Base-by-base conservation (phyloP, 2,113 vertebrate species). In the Syrrhaptes paradoxus region DNA sequence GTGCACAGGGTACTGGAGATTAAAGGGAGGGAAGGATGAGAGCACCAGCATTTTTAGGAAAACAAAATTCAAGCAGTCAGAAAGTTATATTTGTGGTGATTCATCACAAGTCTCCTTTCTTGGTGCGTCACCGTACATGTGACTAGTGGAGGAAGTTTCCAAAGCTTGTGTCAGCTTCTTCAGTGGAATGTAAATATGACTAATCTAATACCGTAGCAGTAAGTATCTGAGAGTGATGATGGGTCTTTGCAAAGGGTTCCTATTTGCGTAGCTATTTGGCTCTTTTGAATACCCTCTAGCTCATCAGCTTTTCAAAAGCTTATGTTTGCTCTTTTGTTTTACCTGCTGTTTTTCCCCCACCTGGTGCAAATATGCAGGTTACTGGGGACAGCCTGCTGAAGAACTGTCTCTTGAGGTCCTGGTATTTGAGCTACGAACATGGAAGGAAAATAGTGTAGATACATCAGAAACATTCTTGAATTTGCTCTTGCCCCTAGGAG, bases 131-230 rank as follows among this genome's bases (percentile, higher is more conserved):
- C 54, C 48, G 13, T 57, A 28, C 34, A 11, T 0, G 3, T 83
- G 72, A 92, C 76, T 86, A 65, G 73, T 9, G n/a, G 58, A 83
- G 52, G 52, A 96, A 62, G 67, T 87, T 68, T 71, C 41, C 71
- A 57, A 92, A 62, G 28, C 49, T 70, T 16, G 0, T 31, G 41
- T 63, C 2, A 1, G 26, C n/a, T 87, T 87, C 52, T 82, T 46
- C 48, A 55, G 7, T 17, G 67, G 74, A 91, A 71, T n/a, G 19
- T 84, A 61, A 65, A 17, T 82, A 31, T 49, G 31, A 82, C 66
- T 71, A 62, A 34, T 29, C 13, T 66, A 81, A 52, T 59, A 45
- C 15, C 6, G 1, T 22, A 72, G 58, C 48, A 74, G 11, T 38
- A 81, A 38, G 13, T 75, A 20, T 38, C 22, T 71, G 52, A 54